phyloP scores from a whole-genome alignment of 2,888 invertebrate genomes.

The Heliconius aoede region DNA sequence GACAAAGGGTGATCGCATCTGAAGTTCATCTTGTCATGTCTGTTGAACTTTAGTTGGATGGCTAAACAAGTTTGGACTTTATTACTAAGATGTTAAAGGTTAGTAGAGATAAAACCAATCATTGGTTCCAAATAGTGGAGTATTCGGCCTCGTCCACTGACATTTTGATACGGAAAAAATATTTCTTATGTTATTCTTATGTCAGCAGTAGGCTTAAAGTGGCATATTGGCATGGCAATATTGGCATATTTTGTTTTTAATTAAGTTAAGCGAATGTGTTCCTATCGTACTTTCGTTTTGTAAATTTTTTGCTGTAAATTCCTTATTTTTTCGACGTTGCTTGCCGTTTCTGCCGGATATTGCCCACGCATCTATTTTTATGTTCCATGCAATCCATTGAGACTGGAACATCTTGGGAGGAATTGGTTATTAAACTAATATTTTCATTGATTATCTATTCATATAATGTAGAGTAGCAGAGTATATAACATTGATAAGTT shows the following conservation, averaged over 20 bases:
- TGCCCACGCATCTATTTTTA: slow-evolving; percentile 54
- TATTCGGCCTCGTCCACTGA: slow-evolving; percentile 64
- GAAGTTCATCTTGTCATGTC: slow-evolving; percentile 55
- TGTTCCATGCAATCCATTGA: slow-evolving; percentile 53
- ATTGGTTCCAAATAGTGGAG: slow-evolving; percentile 28
- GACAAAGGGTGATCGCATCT: slow-evolving; percentile 48
- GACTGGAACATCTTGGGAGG: slow-evolving; percentile 21
- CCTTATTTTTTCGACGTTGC: neutral
- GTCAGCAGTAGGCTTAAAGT: neutral
- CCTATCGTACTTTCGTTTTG: neutral
- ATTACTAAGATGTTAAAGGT: slow-evolving; percentile 39
- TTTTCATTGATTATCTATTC: too few species aligned
- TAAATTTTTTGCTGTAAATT: neutral
- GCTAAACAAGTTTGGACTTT: slow-evolving; percentile 59
- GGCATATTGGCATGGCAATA: too few species aligned
- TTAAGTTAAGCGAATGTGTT: neutral
- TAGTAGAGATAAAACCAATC: neutral
- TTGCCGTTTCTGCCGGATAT: slow-evolving; percentile 36
- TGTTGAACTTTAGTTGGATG: slow-evolving; percentile 57
- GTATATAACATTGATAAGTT: too few species aligned
- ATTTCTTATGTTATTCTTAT: slow-evolving; percentile 52
- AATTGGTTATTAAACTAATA: neutral
- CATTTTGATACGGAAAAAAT: slow-evolving; percentile 71
- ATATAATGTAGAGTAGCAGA: too few species aligned
- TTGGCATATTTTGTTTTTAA: neutral